A percentile compares a stretch with the other conserved stretches of the same genome.
phyloP scores from a whole-genome alignment of 2,797 vertebrate species.

The Halcyon chelicuti region DNA sequence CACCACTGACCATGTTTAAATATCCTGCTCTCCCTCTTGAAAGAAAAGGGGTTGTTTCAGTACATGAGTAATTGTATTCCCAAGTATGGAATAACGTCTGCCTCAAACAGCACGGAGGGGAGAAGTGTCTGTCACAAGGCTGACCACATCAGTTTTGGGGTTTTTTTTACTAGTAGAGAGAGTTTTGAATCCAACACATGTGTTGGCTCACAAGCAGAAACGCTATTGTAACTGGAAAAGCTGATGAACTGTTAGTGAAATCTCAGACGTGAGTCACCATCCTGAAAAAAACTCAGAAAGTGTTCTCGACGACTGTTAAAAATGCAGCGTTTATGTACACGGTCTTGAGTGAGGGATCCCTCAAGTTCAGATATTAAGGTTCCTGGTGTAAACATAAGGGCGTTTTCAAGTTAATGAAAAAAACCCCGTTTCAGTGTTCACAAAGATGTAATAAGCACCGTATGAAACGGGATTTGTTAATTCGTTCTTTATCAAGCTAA shows the following conservation, averaged over 20 bases:
- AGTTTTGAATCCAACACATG: not conserved
- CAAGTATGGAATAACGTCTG: not conserved
- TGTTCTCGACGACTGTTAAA: not conserved
- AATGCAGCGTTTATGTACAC: not conserved
- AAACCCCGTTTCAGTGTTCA: not conserved
- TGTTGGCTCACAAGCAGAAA: not conserved
- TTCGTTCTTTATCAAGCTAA: not conserved
- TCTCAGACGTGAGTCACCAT: not conserved
- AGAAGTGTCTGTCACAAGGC: not conserved
- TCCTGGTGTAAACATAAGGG: not conserved
- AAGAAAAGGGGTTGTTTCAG: not conserved
- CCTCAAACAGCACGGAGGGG: rapidly evolving
- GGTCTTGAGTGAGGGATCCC: not conserved
- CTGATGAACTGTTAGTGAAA: not conserved
- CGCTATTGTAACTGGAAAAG: not conserved
- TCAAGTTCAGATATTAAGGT: not conserved
- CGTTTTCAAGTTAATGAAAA: not conserved
- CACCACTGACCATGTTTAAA: not conserved
- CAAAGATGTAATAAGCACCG: not conserved
- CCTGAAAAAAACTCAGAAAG: not conserved
- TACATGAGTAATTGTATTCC: not conserved
- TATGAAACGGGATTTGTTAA: not conserved
- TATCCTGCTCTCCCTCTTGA: not conserved
- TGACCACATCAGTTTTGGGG: not conserved
- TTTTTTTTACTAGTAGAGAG: not conserved